Evolutionary conservation across 2,113 vertebrate species (phyloP), one percentile per base, ranked within the genome.

Genomic region (Cochlearius cochlearius): DNA sequence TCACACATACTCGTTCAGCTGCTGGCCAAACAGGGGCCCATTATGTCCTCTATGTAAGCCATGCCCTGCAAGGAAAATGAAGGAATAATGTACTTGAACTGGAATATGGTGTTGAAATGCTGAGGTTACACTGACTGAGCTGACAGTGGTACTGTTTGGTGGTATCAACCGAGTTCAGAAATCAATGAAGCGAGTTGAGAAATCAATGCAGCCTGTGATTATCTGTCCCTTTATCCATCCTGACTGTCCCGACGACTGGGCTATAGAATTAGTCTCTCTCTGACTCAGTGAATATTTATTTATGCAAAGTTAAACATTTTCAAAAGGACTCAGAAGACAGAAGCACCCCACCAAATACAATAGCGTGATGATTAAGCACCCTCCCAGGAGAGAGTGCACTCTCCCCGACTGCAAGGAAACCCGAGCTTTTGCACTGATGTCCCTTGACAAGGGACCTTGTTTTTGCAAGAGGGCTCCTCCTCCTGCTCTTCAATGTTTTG

Each of bases 301-400:
- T 97, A 97, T 96, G 94, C 84, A 96, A 96, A 97, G 91, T 94
- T 67, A 79, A 74, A 78, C 52, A 87, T 92, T 92, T 89, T 91
- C 64, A 78, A 81, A 92, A 94, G 69, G 93, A 91, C 56, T 87
- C 45, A 23, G 32, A 84, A 91, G 67, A 86, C 82, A 96, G 92
- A 95, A 93, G 62, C 86, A 88, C 63, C 92, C 73, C 93, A 88
- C n/a, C 89, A 90, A 85, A 82, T 27, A 79, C 77, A 96, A 81
- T 21, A 93, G 80, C 56, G 2, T 20, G 39, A 81, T 29, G 30
- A 90, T 75, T 90, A 95, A 85, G 89, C 59, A 30, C 53, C 32
- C 55, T 93, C 82, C 92, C 88, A 32, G 62, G 94, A 96, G 94
- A 85, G 84, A n/a, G 12, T 5, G 38, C 0, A 1, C 11, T 55